Evolutionary conservation across 2,113 vertebrate genomes (phyloP), one percentile per base, ranked within the genome.

Genomic region (Charadrius vociferus): DNA sequence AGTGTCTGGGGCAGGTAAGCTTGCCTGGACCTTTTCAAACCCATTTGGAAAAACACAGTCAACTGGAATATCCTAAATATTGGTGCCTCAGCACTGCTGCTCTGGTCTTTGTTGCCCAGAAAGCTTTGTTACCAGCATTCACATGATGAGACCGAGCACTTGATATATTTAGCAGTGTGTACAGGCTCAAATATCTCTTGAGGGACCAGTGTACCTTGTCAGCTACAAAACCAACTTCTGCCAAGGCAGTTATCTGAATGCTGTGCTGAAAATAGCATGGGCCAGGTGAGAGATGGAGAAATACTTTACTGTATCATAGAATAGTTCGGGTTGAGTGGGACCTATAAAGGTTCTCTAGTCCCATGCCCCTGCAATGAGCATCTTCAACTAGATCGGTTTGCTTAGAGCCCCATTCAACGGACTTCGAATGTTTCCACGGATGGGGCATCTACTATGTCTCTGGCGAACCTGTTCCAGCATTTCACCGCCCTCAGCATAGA

Each of bases 1-100:
- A 91, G 94, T 92, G 94, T 95, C 79, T 95, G 63, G 78, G 55
- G 81, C 82, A 94, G 93, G 90, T 91, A 62, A 70, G 49, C 20
- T 59, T 88, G 92, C 88, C 92, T 94, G 74, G 59, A 77, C 82
- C 79, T 94, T 95, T 41, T 92, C 75, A 96, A 62, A 77, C 18
- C 3, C 53, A 41, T 81, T 94, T 92, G 82, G 90, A 95, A 95
- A 96, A 94, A 86, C 55, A 70, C 3, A 45, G 67, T 86, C 85
- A 70, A 21, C 50, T 70, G 88, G 81, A 91, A 88, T 86, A 66
- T 24, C 45, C 58, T 61, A 68, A 71, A 41, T 87, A 41, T 24
- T 10, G 14, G n/a, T 85, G 53, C 70, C 78, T 89, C 41, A 58
- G 84, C 13, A 9, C 36, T 52, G 66, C 45, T 81, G 59, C 24